A percentile compares a stretch with the other conserved stretches of the same genome.
These are phyloP conservation scores for Acleris cristana DNA, from an alignment of 2,888 invertebrate genomes.

Conservation along the genomic window DNA sequence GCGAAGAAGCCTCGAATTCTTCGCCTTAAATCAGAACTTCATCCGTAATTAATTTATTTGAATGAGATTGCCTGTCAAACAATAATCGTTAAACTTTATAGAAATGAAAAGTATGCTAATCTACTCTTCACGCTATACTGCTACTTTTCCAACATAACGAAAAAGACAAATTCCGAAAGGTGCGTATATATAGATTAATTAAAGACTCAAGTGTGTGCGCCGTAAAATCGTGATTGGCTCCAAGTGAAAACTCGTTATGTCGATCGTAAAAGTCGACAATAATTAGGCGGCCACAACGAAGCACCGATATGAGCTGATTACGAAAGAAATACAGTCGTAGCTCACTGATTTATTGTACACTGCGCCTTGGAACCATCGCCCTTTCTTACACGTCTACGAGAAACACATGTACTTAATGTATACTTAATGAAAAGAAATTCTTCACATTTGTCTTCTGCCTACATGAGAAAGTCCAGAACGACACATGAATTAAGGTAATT, in stretches of 20 bases:
- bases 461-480: constrained; percentile 46
- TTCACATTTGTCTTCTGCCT: constrained; percentile 66
- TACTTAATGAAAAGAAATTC: constrained; percentile 71
- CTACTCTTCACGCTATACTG: neutral
- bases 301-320: constrained; percentile 82
- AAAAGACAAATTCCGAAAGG: constrained; percentile 25
- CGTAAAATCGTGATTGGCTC: constrained; percentile 82
- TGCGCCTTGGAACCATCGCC: constrained; percentile 67
- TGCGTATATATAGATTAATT: constrained; percentile 59
- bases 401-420: constrained; percentile 62
- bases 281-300: constrained; percentile 80
- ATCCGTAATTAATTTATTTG: too few relatives aligned
- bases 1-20: too few relatives aligned
- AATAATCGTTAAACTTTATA: too few relatives aligned
- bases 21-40: too few relatives aligned
- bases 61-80: too few relatives aligned
- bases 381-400: constrained; percentile 53
- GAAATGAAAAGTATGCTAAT: too few relatives aligned
- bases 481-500: constrained; percentile 26
- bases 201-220: constrained; percentile 68
- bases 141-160: constrained; percentile 5
- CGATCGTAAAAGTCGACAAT: constrained; percentile 82
- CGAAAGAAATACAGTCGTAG: constrained; percentile 82
- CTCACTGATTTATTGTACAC: constrained; percentile 76
- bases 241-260: constrained; percentile 81